Evolutionary conservation across 2,888 invertebrate genomes (phyloP), one percentile per base, ranked within the genome.

Genomic region (Iphiclides podalirius): DNA sequence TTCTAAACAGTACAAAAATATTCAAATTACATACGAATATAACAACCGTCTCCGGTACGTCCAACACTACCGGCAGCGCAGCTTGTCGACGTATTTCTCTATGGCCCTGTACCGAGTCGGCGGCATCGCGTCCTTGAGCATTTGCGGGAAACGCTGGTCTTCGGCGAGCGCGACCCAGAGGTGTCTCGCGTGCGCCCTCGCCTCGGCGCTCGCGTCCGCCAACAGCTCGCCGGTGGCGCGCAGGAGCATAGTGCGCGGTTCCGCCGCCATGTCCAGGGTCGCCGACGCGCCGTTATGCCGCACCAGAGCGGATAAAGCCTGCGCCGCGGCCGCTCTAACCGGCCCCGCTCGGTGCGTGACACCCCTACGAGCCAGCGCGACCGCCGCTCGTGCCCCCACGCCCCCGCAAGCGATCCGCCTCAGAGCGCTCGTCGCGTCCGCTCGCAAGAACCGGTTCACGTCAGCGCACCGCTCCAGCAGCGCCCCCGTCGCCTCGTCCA

Each of bases 401-500:
- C 96, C 90, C 52, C 94, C 91, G 49, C 95, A 93, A 50, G 96
- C 93, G 92, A 99, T 94, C 9, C 92, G 90, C 63, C 94, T 94
- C 34, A 99, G 79, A 0, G 98, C 95, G 7, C 91, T 90, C 49
- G 94, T 93, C 1, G 97, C 96, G 78, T 98, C 98, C 26, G 95
- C 95, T 14, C 98, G 91, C 42, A 99, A 91, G 74, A 99, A 98
- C 61, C 94, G 93, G 81, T 98, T 98, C 4, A 97, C 98, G 70
- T 99, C 98, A 0, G 97, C 97, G 41, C 96, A 95, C 53, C 98
- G 93, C 60, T 95, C 94, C 20, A 98, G 89, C 49, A 98, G 82
- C 7, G 95, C 93, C 14, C 91, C 92, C 0, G 94, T 94, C 42
- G 97, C 90, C 70, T 96, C 95, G 67, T 98, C 98, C 45, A 97